Evolutionary conservation across 2,888 invertebrate species (phyloP).

Genomic region (Tenthredo mesomela): DNA sequence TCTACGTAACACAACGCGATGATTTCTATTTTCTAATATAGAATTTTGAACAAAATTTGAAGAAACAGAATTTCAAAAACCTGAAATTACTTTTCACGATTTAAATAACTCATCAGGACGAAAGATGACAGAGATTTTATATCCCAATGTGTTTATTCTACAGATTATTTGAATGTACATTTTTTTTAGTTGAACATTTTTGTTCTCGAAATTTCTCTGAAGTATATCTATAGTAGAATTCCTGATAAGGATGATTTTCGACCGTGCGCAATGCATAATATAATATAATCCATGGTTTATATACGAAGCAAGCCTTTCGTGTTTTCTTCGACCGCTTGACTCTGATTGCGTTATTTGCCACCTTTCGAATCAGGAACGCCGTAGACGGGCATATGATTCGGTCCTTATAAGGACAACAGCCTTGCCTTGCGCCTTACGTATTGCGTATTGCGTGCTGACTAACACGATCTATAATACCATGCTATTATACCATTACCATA

Average conservation of each 20-base stretch:
- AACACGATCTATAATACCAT: slow-evolving; percentile 42
- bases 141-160: too few species aligned
- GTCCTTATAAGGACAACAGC: slow-evolving; percentile 73
- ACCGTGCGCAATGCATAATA: neutral
- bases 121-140: too few species aligned
- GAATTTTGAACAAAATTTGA: too few species aligned
- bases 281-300: slow-evolving; percentile 1
- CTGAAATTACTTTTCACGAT: too few species aligned
- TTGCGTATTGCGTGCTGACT: slow-evolving; percentile 55
- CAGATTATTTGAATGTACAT: too few species aligned
- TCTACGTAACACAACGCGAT: too few species aligned
- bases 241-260: neutral
- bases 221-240: neutral
- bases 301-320: neutral
- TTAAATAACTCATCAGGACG: too few species aligned
- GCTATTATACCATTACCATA: slow-evolving; percentile 33
- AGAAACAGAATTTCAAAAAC: too few species aligned
- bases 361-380: slow-evolving; percentile 68
- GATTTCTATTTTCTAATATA: too few species aligned
- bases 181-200: too few species aligned
- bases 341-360: slow-evolving; percentile 64
- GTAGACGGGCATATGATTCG: slow-evolving; percentile 69
- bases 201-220: neutral
- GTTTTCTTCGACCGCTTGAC: slow-evolving; percentile 33
- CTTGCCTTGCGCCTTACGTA: slow-evolving; percentile 58